Evolutionary conservation across 2,888 invertebrate genomes (phyloP), one percentile per base, ranked within the genome.

Genomic region (Perizoma affinitatum): DNA sequence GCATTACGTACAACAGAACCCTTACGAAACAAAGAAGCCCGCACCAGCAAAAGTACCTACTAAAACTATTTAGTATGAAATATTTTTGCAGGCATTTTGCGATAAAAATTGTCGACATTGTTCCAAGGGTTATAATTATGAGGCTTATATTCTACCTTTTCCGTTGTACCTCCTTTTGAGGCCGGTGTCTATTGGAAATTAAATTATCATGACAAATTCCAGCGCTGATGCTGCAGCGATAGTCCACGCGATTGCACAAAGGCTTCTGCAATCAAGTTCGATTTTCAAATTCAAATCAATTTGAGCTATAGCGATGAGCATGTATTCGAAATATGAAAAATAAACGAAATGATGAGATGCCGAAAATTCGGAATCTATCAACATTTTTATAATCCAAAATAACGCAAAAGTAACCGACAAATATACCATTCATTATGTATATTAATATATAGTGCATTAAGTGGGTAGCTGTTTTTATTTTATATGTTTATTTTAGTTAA

Each of bases 201-300:
- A 60, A 60, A 54, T 60, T 54, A 59, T 54, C 42, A 60, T 51
- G 36, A 50, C 59, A 54, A 60, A 60, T 60, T 60, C 10, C 42
- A 60, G 42, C 42, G 35, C 36, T 41, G 45, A 48, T 35, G 40
- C 46, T 40, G 22, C 42, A 40, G 59, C 46, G 7, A 7, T 59
- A 58, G 58, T 40, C 44, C 44, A 45, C 35, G 40, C 36, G 45
- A 59, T 59, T 59, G 59, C 54, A 50, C 50, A 54, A 54, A 54
- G 47, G 45, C 35, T 43, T 53, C 44, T 36, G 49, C 41, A 58
- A 42, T 46, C 41, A 35, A 52, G 36, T 54, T 54, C 51, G n/a
- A 60, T 50, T 33, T 51, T 46, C 46, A 34, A 52, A 52, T 52
- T 42, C n/a, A 42, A 46, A 56, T 33, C 4, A 4, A 8, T 33